Conservation (phyloP, 2,797 vertebrate genomes). For the Lacerta agilis region DNA sequence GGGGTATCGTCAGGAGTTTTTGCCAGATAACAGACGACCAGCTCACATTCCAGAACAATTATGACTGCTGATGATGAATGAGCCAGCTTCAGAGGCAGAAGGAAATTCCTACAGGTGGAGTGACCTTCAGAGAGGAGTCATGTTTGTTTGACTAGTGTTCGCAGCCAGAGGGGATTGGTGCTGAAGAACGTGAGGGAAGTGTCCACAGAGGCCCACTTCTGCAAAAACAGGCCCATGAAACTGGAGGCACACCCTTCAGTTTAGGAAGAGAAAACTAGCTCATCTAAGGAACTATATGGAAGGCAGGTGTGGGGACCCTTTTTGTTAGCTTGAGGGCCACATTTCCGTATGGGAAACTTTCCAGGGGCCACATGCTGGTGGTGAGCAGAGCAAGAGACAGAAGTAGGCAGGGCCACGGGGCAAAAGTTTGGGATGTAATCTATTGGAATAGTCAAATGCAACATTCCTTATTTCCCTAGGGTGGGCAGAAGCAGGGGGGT, state of each 20-base stretch:
- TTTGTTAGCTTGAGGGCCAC: no score
- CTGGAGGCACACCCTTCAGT: not conserved
- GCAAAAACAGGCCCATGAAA: not conserved
- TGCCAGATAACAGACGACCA: conserved; percentile 55
- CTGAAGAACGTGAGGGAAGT: no score
- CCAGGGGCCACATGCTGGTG: no score
- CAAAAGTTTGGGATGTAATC: no score
- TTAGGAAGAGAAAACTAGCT: not conserved
- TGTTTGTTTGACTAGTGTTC: conserved; percentile 52
- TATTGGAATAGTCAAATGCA: no score
- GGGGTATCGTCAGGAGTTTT: conserved; percentile 60
- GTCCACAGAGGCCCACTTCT: not conserved
- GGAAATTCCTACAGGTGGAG: conserved; percentile 70
- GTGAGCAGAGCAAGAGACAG: no score
- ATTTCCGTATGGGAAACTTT: no score
- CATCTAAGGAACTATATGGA: not conserved
- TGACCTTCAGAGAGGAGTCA: conserved; percentile 60
- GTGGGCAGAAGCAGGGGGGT: no score
- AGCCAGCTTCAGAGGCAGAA: conserved; percentile 58
- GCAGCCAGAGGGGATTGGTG: conserved; percentile 22
- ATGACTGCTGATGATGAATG: conserved; percentile 64
- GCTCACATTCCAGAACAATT: conserved; percentile 67
- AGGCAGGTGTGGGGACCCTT: no score
- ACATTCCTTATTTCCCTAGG: no score
- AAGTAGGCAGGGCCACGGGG: no score